phyloP scores from a whole-genome alignment of 2,797 vertebrate species.

The Microcaecilia unicolor region DNA sequence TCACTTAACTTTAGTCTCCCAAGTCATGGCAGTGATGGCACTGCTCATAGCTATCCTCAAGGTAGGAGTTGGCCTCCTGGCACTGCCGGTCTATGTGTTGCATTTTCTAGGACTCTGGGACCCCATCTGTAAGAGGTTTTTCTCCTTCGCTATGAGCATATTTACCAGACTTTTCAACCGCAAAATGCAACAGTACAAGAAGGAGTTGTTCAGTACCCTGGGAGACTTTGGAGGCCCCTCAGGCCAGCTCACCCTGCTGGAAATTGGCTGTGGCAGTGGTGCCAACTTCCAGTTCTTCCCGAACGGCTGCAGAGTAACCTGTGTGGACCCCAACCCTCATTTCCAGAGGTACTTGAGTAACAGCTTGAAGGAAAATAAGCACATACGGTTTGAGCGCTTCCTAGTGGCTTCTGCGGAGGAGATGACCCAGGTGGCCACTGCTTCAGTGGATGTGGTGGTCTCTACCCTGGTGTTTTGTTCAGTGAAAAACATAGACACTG shows the following conservation, averaged over 20 bases:
- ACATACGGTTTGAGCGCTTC: conserved; percentile 53
- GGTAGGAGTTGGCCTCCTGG: conserved; percentile 25
- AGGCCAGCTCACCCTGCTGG: conserved; percentile 35
- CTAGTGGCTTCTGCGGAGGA: conserved; percentile 60
- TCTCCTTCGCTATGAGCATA: conserved; percentile 39
- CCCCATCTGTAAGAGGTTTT: conserved; percentile 50
- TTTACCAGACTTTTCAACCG: rapidly evolving
- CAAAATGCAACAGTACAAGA: conserved; percentile 22
- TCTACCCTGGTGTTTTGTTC: conserved; percentile 76
- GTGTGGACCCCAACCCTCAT: conserved; percentile 37
- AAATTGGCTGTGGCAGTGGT: conserved; percentile 35
- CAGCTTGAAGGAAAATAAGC: conserved; percentile 51
- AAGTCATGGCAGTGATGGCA: conserved; percentile 2
- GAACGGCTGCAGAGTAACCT: conserved; percentile 28
- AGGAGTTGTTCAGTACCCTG: conserved; percentile 34
- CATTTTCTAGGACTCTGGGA: conserved; percentile 40
- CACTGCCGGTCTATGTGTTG: conserved; percentile 41
- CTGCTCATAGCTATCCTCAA: conserved; percentile 20
- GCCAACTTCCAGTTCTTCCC: conserved; percentile 53
- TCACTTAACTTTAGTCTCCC: not conserved
- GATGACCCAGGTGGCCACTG: conserved; percentile 49
- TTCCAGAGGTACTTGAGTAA: conserved; percentile 39
- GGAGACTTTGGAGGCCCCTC: conserved; percentile 10
- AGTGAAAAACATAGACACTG: conserved; percentile 29
- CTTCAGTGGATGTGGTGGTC: conserved; percentile 64